Conservation (phyloP, 1,140 invertebrate genomes). For the Gyrodactylus salaris region DNA sequence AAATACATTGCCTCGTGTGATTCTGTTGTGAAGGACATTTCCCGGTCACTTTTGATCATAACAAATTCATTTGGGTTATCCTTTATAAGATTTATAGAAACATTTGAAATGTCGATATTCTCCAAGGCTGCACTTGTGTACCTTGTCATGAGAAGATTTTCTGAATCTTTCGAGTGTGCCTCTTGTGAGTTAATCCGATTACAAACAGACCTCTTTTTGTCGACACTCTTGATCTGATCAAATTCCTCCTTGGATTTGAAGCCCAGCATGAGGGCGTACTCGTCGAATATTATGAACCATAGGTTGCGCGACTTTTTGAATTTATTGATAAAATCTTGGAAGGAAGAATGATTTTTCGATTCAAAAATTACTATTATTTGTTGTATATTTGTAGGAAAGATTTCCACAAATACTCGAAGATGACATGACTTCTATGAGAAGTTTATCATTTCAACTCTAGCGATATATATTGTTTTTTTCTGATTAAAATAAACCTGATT, state of each 20-base stretch:
- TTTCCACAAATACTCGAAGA: no score
- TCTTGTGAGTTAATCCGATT: not conserved
- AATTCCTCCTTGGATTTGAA: not conserved
- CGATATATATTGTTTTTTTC: no score
- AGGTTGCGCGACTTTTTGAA: not conserved
- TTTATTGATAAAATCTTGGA: not conserved
- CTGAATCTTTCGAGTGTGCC: no score
- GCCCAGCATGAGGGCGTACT: not conserved
- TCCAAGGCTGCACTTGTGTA: not conserved
- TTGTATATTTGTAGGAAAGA: no score
- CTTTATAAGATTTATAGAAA: not conserved
- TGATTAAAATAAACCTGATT: no score
- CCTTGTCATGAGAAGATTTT: not conserved
- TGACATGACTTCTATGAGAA: no score
- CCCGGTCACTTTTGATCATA: not conserved
- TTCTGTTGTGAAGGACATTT: not conserved
- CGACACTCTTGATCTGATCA: not conserved
- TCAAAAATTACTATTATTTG: not conserved
- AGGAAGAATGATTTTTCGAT: not conserved
- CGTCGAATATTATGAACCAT: not conserved
- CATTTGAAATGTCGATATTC: not conserved
- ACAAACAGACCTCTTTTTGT: not conserved
- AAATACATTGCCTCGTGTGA: not conserved
- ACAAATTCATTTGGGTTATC: not conserved
- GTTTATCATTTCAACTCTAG: no score